Evolutionary conservation across 2,797 vertebrate species (phyloP).

Genomic region (Cetoscarus ocellatus): DNA sequence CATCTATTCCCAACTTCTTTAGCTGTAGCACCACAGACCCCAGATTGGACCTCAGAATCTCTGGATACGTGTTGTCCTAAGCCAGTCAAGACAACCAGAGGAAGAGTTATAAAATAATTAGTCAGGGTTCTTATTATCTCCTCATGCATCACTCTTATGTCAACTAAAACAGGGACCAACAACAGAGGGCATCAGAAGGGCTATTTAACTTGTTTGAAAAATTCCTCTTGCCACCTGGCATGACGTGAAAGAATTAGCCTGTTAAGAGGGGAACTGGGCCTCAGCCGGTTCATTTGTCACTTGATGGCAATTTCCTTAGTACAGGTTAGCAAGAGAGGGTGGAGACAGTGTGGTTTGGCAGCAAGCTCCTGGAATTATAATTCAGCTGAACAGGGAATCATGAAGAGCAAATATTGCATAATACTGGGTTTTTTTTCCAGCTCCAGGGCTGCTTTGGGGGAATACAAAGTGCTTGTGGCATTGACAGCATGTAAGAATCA

Average conservation of each 20-base stretch:
- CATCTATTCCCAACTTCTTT: conserved; percentile 98
- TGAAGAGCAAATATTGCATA: conserved; percentile 45
- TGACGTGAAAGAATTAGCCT: conserved; percentile 71
- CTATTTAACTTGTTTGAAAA: conserved; percentile 77
- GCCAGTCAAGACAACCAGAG: conserved; percentile 19
- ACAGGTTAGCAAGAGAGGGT: conserved; percentile 44
- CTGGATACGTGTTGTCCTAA: conserved; percentile 97
- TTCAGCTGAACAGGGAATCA: conserved; percentile 40
- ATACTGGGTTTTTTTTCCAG: conserved; percentile 37
- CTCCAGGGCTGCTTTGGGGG: conserved; percentile 43
- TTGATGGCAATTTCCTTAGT: conserved; percentile 39
- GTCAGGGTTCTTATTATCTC: conserved; percentile 64
- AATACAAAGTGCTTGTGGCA: conserved; percentile 42
- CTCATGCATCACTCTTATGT: conserved; percentile 64
- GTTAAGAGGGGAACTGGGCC: conserved; percentile 58
- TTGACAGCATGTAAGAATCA: conserved; percentile 34
- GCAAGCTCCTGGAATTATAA: conserved; percentile 39
- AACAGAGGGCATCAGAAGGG: conserved; percentile 66
- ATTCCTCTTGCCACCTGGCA: conserved; percentile 60
- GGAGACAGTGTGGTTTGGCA: conserved; percentile 32
- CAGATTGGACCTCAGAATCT: conserved; percentile 96
- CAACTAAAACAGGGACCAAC: conserved; percentile 55
- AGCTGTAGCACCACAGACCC: conserved; percentile 96
- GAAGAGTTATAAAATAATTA: conserved; percentile 67
- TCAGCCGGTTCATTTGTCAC: conserved; percentile 70